Evolutionary conservation across 2,888 invertebrate species (phyloP).

Genomic region (Plagodis pulveraria): DNA sequence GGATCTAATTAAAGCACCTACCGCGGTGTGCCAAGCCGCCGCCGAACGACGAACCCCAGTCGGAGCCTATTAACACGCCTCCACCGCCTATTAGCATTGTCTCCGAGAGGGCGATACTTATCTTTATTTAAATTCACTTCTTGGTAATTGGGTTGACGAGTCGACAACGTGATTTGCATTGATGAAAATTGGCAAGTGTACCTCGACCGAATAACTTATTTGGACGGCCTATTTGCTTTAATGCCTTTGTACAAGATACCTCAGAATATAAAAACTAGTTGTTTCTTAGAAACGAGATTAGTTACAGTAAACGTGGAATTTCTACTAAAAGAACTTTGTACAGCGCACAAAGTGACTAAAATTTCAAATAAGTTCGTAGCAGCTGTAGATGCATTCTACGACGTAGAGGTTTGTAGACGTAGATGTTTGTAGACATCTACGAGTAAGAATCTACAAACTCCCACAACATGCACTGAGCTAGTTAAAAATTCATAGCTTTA

Average conservation of each 20-base stretch:
- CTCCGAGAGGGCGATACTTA: constrained; percentile 84
- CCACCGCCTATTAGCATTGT: constrained; percentile 84
- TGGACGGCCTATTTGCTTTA: constrained; percentile 74
- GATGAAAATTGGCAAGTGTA: constrained; percentile 81
- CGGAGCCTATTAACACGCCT: constrained; percentile 82
- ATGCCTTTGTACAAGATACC: constrained; percentile 64
- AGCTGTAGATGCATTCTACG: constrained; percentile 28
- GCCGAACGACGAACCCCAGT: constrained; percentile 57
- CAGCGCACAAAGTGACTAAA: constrained; percentile 3
- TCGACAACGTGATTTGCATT: constrained; percentile 86
- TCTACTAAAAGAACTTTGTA: too few species aligned
- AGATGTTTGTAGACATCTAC: constrained; percentile 25
- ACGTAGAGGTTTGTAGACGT: constrained; percentile 22
- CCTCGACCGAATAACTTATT: constrained; percentile 68
- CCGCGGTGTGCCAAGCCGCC: constrained; percentile 50
- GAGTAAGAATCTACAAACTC: constrained; percentile 28
- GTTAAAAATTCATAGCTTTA: constrained; percentile 42
- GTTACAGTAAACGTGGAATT: too few species aligned
- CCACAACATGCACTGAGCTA: constrained; percentile 34
- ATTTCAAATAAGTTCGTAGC: constrained; percentile 17
- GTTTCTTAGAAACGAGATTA: constrained; percentile 14
- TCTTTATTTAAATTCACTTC: constrained; percentile 86
- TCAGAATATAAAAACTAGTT: constrained; percentile 47
- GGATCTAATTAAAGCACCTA: constrained; percentile 83
- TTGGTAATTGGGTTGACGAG: constrained; percentile 85